Percentiles rank a stretch among this genome's conserved stretches.
Evolutionary conservation across 2,888 invertebrate species (phyloP).

Genomic region (Nomada fucata): DNA sequence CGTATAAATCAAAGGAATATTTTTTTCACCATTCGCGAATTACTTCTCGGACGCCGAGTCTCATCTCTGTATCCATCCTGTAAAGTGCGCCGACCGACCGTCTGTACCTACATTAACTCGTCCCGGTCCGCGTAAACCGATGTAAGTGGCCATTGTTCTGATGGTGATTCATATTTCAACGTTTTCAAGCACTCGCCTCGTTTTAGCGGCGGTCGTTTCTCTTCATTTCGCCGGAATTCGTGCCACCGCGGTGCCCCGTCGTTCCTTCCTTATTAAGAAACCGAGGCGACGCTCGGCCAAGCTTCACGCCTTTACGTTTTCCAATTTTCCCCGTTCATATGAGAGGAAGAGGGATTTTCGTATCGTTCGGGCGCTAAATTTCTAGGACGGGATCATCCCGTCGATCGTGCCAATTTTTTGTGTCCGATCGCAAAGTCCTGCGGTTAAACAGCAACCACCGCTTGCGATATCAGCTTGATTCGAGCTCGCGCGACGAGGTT

Average conservation of each 20-base stretch:
- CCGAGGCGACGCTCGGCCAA: background rate
- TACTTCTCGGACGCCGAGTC: background rate
- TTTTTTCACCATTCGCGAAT: background rate
- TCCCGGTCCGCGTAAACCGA: constrained; percentile 18
- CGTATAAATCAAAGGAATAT: too few relatives aligned
- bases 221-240: constrained; percentile 36
- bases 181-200: constrained; percentile 17
- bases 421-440: background rate
- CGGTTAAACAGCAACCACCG: constrained; percentile 32
- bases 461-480: constrained; percentile 44
- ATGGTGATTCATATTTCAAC: constrained; percentile 33
- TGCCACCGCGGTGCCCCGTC: background rate
- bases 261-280: constrained; percentile 35
- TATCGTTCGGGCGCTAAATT: background rate
- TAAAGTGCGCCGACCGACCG: background rate
- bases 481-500: constrained; percentile 44
- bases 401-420: background rate
- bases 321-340: background rate
- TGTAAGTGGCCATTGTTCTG: constrained; percentile 18
- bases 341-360: background rate
- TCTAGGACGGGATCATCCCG: background rate
- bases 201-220: constrained; percentile 10
- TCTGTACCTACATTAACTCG: constrained; percentile 13
- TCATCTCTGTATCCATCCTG: too few relatives aligned
- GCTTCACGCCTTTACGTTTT: background rate